A percentile compares a stretch with the other conserved stretches of the same genome.
phyloP scores from a whole-genome alignment of 2,113 vertebrate genomes.

The Amphiprion percula region DNA sequence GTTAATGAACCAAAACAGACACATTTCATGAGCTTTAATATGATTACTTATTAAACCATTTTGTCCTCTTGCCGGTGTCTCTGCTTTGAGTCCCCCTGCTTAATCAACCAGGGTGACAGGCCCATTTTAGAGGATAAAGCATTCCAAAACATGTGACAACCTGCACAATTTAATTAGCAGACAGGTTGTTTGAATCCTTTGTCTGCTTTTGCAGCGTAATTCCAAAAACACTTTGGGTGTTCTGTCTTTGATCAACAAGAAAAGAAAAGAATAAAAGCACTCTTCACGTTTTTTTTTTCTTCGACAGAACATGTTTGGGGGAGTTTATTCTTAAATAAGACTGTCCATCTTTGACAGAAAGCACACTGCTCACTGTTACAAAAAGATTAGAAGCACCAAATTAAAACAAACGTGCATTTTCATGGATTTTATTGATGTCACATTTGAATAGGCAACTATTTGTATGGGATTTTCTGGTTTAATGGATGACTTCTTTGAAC shows the following conservation, averaged over 20 bases:
- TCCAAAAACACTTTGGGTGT: constrained; percentile 25
- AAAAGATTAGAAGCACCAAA: neutral
- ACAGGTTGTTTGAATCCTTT: constrained; percentile 42
- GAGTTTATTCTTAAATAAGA: neutral
- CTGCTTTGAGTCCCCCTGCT: constrained; percentile 1
- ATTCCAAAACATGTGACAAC: constrained; percentile 20
- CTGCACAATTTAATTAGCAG: constrained; percentile 47
- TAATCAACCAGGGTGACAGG: constrained; percentile 19
- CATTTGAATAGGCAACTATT: neutral
- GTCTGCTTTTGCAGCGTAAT: constrained; percentile 3
- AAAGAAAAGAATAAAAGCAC: neutral
- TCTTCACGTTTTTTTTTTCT: neutral
- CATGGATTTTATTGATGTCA: neutral
- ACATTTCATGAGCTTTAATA: neutral
- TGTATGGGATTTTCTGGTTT: neutral
- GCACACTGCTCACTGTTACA: neutral
- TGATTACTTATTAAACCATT: neutral
- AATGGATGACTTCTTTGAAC: neutral
- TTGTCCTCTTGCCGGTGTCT: neutral
- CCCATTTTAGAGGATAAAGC: constrained; percentile 29
- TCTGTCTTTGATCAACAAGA: constrained; percentile 24
- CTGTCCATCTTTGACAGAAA: constrained; percentile 1
- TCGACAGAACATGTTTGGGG: neutral
- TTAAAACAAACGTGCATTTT: neutral
- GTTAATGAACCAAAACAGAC: too few species aligned